These are phyloP conservation scores for Pachymerium ferrugineum DNA, from an alignment of 2,888 invertebrate species.

Conservation along the genomic window DNA sequence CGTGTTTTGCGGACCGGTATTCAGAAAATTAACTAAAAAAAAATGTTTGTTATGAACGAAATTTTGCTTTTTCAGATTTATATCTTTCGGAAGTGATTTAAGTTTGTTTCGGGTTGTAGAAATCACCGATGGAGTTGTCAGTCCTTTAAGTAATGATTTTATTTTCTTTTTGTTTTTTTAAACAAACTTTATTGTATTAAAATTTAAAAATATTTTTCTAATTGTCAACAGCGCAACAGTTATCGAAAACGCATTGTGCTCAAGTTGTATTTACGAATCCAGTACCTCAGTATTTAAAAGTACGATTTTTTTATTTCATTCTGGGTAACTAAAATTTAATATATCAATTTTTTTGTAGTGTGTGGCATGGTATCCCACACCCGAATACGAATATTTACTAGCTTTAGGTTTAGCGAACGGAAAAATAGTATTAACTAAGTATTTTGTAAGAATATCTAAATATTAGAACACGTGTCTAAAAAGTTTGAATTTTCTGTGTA, in stretches of 20 bases:
- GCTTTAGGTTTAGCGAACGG: slow-evolving; percentile 86
- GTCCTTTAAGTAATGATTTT: not conserved
- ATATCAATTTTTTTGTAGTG: slow-evolving; percentile 50
- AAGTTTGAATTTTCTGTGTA: slow-evolving; percentile 32
- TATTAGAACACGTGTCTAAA: not conserved
- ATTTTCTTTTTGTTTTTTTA: slow-evolving; percentile 44
- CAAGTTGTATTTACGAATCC: slow-evolving; percentile 67
- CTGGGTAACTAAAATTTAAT: not conserved
- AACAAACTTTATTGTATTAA: slow-evolving; percentile 36
- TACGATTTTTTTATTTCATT: slow-evolving; percentile 33
- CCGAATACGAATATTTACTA: slow-evolving; percentile 69
- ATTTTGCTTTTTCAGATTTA: too few relatives aligned
- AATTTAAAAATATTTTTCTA: slow-evolving; percentile 6
- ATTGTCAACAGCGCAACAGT: slow-evolving; percentile 56
- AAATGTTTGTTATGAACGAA: too few relatives aligned
- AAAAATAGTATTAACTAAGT: slow-evolving; percentile 67
- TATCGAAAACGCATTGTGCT: slow-evolving; percentile 65
- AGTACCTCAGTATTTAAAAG: slow-evolving; percentile 69
- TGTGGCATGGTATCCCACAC: slow-evolving; percentile 75
- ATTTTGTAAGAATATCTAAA: slow-evolving; percentile 20
- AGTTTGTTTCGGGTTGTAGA: slow-evolving; percentile 69
- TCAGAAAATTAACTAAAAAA: too few relatives aligned
- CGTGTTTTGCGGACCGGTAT: slow-evolving; percentile 63
- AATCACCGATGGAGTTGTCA: slow-evolving; percentile 40
- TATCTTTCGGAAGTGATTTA: slow-evolving; percentile 86